These are phyloP conservation scores for Mystacides longicornis DNA, from an alignment of 2,888 invertebrate species.

Conservation along the genomic window DNA sequence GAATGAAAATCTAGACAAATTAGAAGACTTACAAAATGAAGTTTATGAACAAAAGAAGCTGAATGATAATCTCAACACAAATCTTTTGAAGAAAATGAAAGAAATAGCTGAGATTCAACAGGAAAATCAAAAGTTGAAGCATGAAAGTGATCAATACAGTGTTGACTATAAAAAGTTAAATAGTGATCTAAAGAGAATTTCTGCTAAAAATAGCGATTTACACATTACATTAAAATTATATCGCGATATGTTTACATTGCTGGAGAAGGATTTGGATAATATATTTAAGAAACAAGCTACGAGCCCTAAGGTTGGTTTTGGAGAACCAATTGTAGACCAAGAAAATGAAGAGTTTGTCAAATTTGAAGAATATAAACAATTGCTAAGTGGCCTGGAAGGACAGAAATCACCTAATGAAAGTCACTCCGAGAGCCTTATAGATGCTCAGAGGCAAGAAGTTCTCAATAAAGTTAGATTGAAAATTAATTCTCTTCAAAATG, in stretches of 20 bases:
- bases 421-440: constrained; percentile 1
- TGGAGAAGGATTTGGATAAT: constrained; percentile 45
- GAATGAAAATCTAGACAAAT: constrained; percentile 44
- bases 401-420: constrained; percentile 7
- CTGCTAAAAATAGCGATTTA: constrained; percentile 16
- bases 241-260: constrained; percentile 37
- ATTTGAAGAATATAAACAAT: constrained; percentile 23
- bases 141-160: constrained; percentile 38
- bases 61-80: constrained; percentile 41
- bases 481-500: constrained; percentile 41
- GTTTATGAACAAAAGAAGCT: constrained; percentile 46
- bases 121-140: constrained; percentile 36
- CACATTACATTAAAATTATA: constrained; percentile 35
- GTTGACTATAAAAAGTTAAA: constrained; percentile 41
- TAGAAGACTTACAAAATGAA: constrained; percentile 45
- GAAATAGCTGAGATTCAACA: constrained; percentile 41
- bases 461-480: constrained; percentile 46
- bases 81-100: constrained; percentile 42
- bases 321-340: constrained; percentile 26
- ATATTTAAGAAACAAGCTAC: constrained; percentile 27
- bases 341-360: constrained; percentile 28
- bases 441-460: constrained; percentile 46
- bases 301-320: constrained; percentile 4
- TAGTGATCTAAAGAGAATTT: constrained; percentile 25
- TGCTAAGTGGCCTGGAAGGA: constrained; percentile 18